A percentile compares a stretch with the other conserved stretches of the same genome.
Conservation (phyloP, 1,140 invertebrate genomes). For the Leptestheria dahalacensis region DNA sequence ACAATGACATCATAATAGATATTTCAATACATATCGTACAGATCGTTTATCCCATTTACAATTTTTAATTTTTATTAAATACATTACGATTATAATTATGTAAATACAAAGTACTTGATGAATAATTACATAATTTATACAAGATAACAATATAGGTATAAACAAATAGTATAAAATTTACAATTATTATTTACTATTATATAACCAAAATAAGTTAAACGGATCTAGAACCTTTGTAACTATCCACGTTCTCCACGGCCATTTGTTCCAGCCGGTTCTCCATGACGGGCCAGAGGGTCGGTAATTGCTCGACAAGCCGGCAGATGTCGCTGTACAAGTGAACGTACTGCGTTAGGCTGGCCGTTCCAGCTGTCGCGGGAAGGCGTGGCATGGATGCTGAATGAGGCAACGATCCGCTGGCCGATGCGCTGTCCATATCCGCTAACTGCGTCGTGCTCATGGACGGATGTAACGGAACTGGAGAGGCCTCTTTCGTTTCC, state of each 20-base stretch:
- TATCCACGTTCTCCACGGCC: not conserved
- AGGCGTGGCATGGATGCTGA: slow-evolving; percentile 4
- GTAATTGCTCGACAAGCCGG: slow-evolving; percentile 30
- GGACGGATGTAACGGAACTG: not conserved
- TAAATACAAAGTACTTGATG: too few relatives aligned
- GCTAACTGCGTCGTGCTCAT: slow-evolving; percentile 1
- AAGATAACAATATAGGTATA: too few relatives aligned
- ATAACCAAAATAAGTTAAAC: slow-evolving; percentile 23
- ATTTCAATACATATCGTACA: too few relatives aligned
- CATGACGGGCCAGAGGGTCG: slow-evolving; percentile 30
- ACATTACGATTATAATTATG: too few relatives aligned
- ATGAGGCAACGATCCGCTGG: slow-evolving; percentile 27
- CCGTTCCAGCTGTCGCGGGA: not conserved
- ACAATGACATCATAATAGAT: too few relatives aligned
- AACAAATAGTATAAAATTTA: too few relatives aligned
- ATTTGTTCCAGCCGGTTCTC: not conserved
- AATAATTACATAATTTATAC: too few relatives aligned
- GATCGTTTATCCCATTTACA: too few relatives aligned
- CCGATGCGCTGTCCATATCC: slow-evolving; percentile 21
- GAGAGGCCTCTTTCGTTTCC: not conserved
- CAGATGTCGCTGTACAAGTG: slow-evolving; percentile 32
- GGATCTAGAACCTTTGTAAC: slow-evolving; percentile 18
- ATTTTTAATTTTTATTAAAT: too few relatives aligned
- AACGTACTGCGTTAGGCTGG: slow-evolving; percentile 18
- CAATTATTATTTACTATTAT: not conserved